Evolutionary conservation across 2,113 vertebrate species (phyloP).

Genomic region (Pogona vitticeps): DNA sequence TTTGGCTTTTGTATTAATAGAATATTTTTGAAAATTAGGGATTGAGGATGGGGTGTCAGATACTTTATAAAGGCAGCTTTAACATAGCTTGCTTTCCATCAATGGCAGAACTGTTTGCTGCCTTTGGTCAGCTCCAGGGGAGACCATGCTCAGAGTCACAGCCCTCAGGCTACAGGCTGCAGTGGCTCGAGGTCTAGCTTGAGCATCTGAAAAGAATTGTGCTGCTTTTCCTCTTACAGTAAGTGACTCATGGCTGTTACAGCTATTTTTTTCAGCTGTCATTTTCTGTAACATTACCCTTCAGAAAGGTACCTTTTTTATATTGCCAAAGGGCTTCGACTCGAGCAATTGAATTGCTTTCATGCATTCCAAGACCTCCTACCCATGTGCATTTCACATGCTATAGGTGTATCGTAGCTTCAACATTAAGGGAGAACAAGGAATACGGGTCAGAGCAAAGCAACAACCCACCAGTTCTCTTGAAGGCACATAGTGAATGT

Average conservation of each 20-base stretch:
- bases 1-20: constrained; percentile 3
- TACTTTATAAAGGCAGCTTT: background rate
- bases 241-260: background rate
- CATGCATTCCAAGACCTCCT: constrained; percentile 19
- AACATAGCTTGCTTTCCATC: background rate
- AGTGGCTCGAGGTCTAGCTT: constrained; percentile 13
- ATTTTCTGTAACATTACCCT: constrained; percentile 49
- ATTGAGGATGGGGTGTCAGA: constrained; percentile 25
- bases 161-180: background rate
- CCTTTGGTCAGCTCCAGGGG: constrained; percentile 2
- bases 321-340: constrained; percentile 15
- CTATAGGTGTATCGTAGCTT: background rate
- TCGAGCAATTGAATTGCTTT: constrained; percentile 8
- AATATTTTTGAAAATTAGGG: background rate
- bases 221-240: background rate
- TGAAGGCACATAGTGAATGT: too few relatives aligned
- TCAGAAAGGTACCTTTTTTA: constrained; percentile 47
- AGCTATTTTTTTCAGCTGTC: constrained; percentile 24
- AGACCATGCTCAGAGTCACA: background rate
- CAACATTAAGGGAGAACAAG: background rate
- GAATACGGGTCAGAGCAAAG: background rate
- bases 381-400: background rate
- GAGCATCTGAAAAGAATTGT: constrained; percentile 15
- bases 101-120: background rate
- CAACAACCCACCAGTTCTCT: background rate